A percentile compares a stretch with the other conserved stretches of the same genome.
phyloP scores from a whole-genome alignment of 2,888 invertebrate genomes.

The Laspeyria flexula region DNA sequence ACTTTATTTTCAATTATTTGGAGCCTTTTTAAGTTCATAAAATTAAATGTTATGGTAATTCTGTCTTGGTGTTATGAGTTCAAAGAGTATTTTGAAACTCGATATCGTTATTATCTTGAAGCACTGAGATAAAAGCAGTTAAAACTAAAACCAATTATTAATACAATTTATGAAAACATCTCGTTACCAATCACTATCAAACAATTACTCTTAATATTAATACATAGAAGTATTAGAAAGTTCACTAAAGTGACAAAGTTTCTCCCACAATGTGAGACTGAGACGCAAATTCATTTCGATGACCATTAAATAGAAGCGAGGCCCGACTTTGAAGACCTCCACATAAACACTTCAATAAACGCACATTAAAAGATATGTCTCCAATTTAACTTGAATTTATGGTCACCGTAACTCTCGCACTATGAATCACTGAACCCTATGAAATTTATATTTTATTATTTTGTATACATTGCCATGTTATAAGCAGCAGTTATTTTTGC shows the following conservation, averaged over 20 bases:
- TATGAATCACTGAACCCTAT: slow-evolving; percentile 30
- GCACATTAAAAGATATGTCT: slow-evolving; percentile 80
- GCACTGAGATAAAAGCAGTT: slow-evolving; percentile 8
- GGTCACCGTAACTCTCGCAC: slow-evolving; percentile 69
- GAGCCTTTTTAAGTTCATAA: too few species aligned
- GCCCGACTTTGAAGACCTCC: slow-evolving; percentile 59
- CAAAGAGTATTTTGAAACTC: neutral
- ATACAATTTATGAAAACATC: slow-evolving; percentile 13
- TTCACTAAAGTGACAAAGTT: slow-evolving; percentile 23
- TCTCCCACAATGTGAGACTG: slow-evolving; percentile 13
- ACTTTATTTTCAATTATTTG: too few species aligned
- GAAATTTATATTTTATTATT: slow-evolving; percentile 1
- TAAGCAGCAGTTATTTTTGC: neutral
- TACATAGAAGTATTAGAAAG: slow-evolving; percentile 29
- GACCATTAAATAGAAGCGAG: slow-evolving; percentile 58
- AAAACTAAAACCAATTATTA: slow-evolving; percentile 21
- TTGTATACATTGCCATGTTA: slow-evolving; percentile 21
- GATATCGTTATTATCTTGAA: neutral
- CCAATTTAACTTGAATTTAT: slow-evolving; percentile 81
- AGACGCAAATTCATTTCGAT: slow-evolving; percentile 56
- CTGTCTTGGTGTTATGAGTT: too few species aligned
- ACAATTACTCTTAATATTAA: slow-evolving; percentile 15
- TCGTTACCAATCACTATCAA: slow-evolving; percentile 5
- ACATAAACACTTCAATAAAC: slow-evolving; percentile 82
- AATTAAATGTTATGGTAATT: too few species aligned